Evolutionary conservation across 2,113 vertebrate genomes (phyloP).

Genomic region (Centropus bengalensis): DNA sequence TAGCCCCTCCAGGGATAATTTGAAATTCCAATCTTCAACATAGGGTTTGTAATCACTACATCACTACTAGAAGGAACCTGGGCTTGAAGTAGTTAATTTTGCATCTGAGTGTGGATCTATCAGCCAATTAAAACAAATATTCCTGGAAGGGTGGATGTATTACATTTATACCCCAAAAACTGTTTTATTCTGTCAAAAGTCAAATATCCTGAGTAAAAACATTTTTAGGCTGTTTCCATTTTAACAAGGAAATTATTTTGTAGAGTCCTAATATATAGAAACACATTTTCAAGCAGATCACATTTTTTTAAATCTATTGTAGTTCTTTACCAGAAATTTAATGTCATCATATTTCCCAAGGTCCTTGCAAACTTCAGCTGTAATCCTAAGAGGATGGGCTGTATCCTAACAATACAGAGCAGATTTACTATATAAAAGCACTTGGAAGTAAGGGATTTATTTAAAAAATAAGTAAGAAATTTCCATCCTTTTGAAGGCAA

Average conservation of each 20-base stretch:
- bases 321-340: neutral
- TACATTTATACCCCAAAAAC: neutral
- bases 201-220: neutral
- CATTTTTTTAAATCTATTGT: neutral
- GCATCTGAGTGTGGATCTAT: neutral
- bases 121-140: neutral
- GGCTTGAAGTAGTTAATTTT: conserved; percentile 50
- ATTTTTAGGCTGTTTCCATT: neutral
- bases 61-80: neutral
- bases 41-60: neutral
- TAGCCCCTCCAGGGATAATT: conserved; percentile 25
- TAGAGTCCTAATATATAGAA: neutral
- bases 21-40: conserved; percentile 14
- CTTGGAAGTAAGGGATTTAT: neutral
- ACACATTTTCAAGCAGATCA: neutral
- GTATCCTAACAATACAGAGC: neutral
- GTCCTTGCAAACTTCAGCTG: neutral
- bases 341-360: neutral
- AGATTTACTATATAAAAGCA: neutral
- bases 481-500: neutral
- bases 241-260: neutral
- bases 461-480: neutral
- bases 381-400: neutral
- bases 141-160: neutral
- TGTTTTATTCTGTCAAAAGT: neutral